phyloP scores from a whole-genome alignment of 2,888 invertebrate species.

The Acronicta aceris region DNA sequence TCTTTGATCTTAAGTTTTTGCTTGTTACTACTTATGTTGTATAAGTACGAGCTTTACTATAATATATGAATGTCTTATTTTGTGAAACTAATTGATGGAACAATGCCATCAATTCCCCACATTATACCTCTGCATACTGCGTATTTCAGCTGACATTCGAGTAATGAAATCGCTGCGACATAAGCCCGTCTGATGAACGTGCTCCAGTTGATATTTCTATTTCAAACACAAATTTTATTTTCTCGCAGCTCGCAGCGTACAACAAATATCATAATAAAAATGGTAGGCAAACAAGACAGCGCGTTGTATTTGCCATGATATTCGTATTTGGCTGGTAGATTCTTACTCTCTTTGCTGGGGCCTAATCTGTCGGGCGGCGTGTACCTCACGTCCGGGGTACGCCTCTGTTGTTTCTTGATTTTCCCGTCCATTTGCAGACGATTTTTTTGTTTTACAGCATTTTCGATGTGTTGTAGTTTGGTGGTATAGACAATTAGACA shows the following conservation, averaged over 20 bases:
- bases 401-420: slow-evolving; percentile 82
- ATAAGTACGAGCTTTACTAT: too few relatives aligned
- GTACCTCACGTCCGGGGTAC: slow-evolving; percentile 79
- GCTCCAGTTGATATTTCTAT: slow-evolving; percentile 66
- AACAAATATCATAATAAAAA: slow-evolving; percentile 86
- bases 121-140: background rate
- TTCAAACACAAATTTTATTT: slow-evolving; percentile 78
- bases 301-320: slow-evolving; percentile 80
- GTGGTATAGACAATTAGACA: too few relatives aligned
- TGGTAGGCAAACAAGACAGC: slow-evolving; percentile 81
- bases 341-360: slow-evolving; percentile 81
- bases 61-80: too few relatives aligned
- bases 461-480: background rate
- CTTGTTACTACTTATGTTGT: slow-evolving; percentile 14
- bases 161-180: slow-evolving; percentile 38
- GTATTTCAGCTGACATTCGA: slow-evolving; percentile 6
- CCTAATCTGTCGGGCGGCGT: slow-evolving; percentile 79
- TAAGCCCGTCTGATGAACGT: slow-evolving; percentile 67
- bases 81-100: background rate
- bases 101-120: background rate
- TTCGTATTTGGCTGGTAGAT: slow-evolving; percentile 74
- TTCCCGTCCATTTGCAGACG: slow-evolving; percentile 59
- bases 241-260: slow-evolving; percentile 62
- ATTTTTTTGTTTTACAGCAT: slow-evolving; percentile 20
- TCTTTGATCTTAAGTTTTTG: slow-evolving; percentile 50